These are phyloP conservation scores for Steromphala cineraria DNA, from an alignment of 2,888 invertebrate species.

Conservation along the genomic window DNA sequence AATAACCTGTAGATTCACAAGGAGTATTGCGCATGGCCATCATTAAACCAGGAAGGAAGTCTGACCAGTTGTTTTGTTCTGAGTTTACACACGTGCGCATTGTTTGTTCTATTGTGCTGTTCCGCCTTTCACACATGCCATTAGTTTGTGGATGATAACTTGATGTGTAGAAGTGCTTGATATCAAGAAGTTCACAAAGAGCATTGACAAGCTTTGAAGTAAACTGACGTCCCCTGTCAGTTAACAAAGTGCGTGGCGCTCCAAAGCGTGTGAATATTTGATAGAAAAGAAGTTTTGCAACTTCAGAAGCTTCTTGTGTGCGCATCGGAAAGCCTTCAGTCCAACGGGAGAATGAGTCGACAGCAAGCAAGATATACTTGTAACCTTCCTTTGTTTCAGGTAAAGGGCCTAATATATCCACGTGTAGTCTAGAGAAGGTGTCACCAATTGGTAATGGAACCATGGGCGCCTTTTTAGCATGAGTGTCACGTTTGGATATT, in stretches of 20 bases:
- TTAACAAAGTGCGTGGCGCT: slow-evolving; percentile 34
- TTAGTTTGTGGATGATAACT: slow-evolving; percentile 44
- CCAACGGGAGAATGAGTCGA: slow-evolving; percentile 40
- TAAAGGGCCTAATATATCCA: slow-evolving; percentile 42
- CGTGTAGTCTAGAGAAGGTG: slow-evolving; percentile 30
- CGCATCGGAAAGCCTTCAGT: slow-evolving; percentile 43
- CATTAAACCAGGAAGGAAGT: slow-evolving; percentile 38
- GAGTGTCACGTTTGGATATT: slow-evolving; percentile 14
- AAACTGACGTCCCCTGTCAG: slow-evolving; percentile 44
- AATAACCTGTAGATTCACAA: slow-evolving; percentile 36
- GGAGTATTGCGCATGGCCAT: slow-evolving; percentile 44
- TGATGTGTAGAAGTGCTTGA: slow-evolving; percentile 34
- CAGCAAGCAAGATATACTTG: slow-evolving; percentile 77
- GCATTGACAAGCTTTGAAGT: slow-evolving; percentile 38
- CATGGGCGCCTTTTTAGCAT: slow-evolving; percentile 30
- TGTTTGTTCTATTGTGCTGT: slow-evolving; percentile 39
- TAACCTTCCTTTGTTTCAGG: slow-evolving; percentile 77
- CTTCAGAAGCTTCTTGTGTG: slow-evolving; percentile 38
- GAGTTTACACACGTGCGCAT: slow-evolving; percentile 32
- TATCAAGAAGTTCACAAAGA: slow-evolving; percentile 41
- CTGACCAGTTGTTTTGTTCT: slow-evolving; percentile 39
- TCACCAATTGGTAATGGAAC: slow-evolving; percentile 31
- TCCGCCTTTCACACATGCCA: slow-evolving; percentile 42
- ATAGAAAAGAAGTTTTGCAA: slow-evolving; percentile 37
- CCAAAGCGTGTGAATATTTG: slow-evolving; percentile 48